Evolutionary conservation across 2,888 invertebrate genomes (phyloP).

Genomic region (Meandrusa payeni): DNA sequence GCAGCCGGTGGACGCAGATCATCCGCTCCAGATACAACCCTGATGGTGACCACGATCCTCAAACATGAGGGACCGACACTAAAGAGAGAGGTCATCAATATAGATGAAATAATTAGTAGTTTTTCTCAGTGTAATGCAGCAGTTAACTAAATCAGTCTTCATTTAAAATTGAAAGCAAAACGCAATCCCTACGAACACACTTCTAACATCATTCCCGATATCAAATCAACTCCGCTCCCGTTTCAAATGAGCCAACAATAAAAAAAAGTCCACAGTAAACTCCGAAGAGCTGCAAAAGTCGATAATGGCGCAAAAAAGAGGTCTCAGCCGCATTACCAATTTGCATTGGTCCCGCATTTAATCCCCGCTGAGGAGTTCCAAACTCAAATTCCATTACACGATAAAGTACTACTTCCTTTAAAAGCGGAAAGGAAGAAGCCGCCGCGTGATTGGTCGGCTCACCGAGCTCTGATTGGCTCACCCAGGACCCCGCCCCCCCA

Average conservation of each 20-base stretch:
- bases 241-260: conserved; percentile 3
- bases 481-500: conserved; percentile 68
- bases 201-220: too few relatives aligned
- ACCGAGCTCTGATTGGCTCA: conserved; percentile 71
- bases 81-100: too few relatives aligned
- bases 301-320: conserved; percentile 43
- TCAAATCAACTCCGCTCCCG: neutral
- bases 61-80: too few relatives aligned
- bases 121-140: too few relatives aligned
- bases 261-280: conserved; percentile 23
- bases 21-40: too few relatives aligned
- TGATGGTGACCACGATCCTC: too few relatives aligned
- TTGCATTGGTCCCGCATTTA: conserved; percentile 56
- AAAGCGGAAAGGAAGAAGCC: conserved; percentile 63
- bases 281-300: conserved; percentile 30
- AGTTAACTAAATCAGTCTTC: too few relatives aligned
- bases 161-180: too few relatives aligned
- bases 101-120: too few relatives aligned
- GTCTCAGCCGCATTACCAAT: conserved; percentile 50
- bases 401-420: conserved; percentile 48
- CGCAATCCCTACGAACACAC: too few relatives aligned
- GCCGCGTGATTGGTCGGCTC: conserved; percentile 70
- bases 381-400: conserved; percentile 77
- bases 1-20: too few relatives aligned
- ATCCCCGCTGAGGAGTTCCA: conserved; percentile 62